These are phyloP conservation scores for Sialis fuliginosa DNA, from an alignment of 2,888 invertebrate species.

Conservation along the genomic window DNA sequence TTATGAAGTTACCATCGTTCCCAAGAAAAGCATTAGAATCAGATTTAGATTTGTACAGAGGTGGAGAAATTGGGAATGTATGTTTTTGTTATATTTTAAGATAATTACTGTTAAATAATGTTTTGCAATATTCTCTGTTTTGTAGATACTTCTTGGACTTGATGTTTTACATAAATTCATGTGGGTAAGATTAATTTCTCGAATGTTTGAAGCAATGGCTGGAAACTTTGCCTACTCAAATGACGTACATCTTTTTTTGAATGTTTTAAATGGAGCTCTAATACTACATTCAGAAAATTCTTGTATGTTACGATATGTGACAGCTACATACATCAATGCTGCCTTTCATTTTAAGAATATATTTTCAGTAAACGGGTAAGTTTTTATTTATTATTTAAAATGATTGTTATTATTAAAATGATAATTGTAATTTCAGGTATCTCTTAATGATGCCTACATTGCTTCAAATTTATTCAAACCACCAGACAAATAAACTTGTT, in stretches of 20 bases:
- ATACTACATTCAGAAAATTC: constrained; percentile 95
- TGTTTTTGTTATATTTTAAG: constrained; percentile 5
- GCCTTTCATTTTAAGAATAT: constrained; percentile 97
- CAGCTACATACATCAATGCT: constrained; percentile 94
- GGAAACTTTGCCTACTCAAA: constrained; percentile 93
- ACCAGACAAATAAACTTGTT: constrained; percentile 90
- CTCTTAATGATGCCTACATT: constrained; percentile 95
- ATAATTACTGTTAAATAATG: background rate
- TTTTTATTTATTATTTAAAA: constrained; percentile 6
- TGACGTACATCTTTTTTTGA: constrained; percentile 93
- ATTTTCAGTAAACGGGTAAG: constrained; percentile 87
- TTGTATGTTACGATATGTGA: constrained; percentile 83
- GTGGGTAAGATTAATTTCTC: constrained; percentile 91
- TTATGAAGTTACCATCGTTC: constrained; percentile 96
- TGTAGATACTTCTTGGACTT: constrained; percentile 67
- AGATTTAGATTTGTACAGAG: constrained; percentile 81
- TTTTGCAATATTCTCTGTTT: constrained; percentile 2
- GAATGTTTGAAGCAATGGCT: constrained; percentile 97
- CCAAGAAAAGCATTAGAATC: constrained; percentile 95
- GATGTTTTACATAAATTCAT: constrained; percentile 97
- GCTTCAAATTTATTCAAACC: constrained; percentile 89
- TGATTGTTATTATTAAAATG: background rate
- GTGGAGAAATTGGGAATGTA: constrained; percentile 76
- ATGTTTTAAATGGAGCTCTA: constrained; percentile 91
- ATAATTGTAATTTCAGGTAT: constrained; percentile 42